Percentiles rank a stretch among this genome's conserved stretches.
phyloP scores from a whole-genome alignment of 2,113 vertebrate genomes.

The Zootoca vivipara region DNA sequence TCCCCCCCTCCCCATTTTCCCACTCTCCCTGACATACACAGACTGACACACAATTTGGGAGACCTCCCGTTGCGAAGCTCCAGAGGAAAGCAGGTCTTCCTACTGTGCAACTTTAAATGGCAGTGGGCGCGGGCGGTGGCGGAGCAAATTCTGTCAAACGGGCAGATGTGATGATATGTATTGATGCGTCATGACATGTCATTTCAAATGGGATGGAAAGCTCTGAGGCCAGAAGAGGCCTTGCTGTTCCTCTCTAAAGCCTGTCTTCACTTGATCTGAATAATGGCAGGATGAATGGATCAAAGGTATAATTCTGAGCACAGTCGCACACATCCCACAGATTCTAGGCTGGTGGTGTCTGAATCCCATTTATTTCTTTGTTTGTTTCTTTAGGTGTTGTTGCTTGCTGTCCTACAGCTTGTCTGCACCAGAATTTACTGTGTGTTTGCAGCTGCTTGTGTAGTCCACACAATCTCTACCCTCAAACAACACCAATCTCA shows the following conservation, averaged over 20 bases:
- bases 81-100: not conserved
- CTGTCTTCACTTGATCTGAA: not conserved
- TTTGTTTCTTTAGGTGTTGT: not conserved
- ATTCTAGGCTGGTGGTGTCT: accelerated
- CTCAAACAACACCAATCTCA: too few species aligned
- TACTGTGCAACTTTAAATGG: slow-evolving; percentile 6
- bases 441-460: too few species aligned
- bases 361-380: not conserved
- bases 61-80: slow-evolving; percentile 51
- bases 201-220: accelerated
- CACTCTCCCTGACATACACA: slow-evolving; percentile 5
- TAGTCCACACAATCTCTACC: too few species aligned
- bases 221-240: not conserved
- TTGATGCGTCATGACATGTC: not conserved
- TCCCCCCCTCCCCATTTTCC: not conserved
- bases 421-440: too few species aligned
- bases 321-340: not conserved
- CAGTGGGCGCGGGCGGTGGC: not conserved
- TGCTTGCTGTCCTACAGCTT: accelerated
- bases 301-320: slow-evolving; percentile 12
- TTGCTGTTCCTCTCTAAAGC: not conserved
- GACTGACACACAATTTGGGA: slow-evolving; percentile 54
- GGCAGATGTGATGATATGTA: accelerated
- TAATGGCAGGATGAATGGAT: accelerated
- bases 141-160: not conserved